phyloP scores from a whole-genome alignment of 2,888 invertebrate species.

The Drosophila acutilabella region DNA sequence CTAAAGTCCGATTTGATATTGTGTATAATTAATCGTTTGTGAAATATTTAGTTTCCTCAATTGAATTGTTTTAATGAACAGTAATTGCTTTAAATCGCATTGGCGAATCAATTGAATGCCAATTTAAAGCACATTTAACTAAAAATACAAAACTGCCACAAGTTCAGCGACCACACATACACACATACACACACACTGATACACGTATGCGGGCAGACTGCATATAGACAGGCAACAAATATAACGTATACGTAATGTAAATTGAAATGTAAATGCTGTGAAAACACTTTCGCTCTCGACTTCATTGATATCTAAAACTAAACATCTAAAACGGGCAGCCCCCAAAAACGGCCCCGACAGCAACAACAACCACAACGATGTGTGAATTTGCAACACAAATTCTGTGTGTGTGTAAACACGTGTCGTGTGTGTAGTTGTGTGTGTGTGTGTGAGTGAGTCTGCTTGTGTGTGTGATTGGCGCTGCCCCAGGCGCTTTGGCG shows the following conservation, averaged over 20 bases:
- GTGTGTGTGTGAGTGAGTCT: constrained; percentile 29
- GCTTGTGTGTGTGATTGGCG: constrained; percentile 12
- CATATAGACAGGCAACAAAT: background rate
- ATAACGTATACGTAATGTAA: constrained; percentile 68
- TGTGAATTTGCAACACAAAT: constrained; percentile 58
- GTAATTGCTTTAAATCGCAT: constrained; percentile 35
- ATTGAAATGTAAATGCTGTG: constrained; percentile 70
- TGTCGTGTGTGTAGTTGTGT: constrained; percentile 17
- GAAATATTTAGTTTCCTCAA: constrained; percentile 29
- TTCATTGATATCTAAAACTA: constrained; percentile 77
- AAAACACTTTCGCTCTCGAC: constrained; percentile 76
- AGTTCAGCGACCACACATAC: constrained; percentile 65
- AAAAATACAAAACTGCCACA: constrained; percentile 47
- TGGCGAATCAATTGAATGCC: constrained; percentile 24
- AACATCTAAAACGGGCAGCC: constrained; percentile 75
- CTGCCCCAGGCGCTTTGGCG: constrained; percentile 62
- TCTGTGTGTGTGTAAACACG: constrained; percentile 16
- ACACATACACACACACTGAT: constrained; percentile 16
- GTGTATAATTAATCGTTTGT: background rate
- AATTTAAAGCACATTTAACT: constrained; percentile 56
- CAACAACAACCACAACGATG: constrained; percentile 44
- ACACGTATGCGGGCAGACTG: constrained; percentile 9
- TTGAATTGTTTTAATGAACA: constrained; percentile 7
- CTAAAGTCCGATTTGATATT: background rate
- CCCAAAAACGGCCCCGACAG: constrained; percentile 56